Evolutionary conservation across 2,113 vertebrate genomes (phyloP), one percentile per base, ranked within the genome.

Genomic region (Hippocampus comes): DNA sequence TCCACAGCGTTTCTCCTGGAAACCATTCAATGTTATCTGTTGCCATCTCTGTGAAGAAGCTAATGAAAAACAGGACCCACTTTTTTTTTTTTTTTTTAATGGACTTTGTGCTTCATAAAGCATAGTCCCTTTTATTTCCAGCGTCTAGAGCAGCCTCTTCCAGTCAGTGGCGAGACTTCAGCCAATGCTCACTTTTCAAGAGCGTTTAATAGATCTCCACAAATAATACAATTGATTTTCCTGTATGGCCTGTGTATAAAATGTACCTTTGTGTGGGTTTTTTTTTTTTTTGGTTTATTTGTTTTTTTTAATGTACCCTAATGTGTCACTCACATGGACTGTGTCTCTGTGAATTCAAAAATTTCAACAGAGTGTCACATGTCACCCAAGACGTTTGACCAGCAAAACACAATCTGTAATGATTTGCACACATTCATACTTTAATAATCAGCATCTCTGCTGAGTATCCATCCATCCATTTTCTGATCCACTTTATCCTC

Each of bases 1-100:
- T 89, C 84, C 87, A 65, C 80, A 3, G 76, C 76, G 72, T 69
- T 51, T 75, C 75, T 77, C 82, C 79, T 85, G 83, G 87, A 91
- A 82, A 87, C 82, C 21, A 65, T 84, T 88, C 68, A 86, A 76
- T 64, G 38, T 72, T 76, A 59, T 65, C 74, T 83, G 86, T 75
- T 81, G 43, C 51, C 64, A 70, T 82, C 67, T 68, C 56, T 57
- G 30, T 55, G 51, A 77, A 82, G 71, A 43, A 67, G 12, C 71
- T 76, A 86, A 89, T 85, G 83, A 82, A 90, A 73, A 77, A 67
- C 84, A 78, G 75, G 15, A 23, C 53, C 18, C 0, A 5, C 21
- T 15, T 67, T 9, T 65, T 65, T 79, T 84, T 85, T 84, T 65
- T 67, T 81, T 84, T 85, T 85, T 78, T 78, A 42, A 77, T 82